A percentile compares a stretch with the other conserved stretches of the same genome.
Conservation (phyloP, 1,140 invertebrate species). For the Bombus difficillimus region DNA sequence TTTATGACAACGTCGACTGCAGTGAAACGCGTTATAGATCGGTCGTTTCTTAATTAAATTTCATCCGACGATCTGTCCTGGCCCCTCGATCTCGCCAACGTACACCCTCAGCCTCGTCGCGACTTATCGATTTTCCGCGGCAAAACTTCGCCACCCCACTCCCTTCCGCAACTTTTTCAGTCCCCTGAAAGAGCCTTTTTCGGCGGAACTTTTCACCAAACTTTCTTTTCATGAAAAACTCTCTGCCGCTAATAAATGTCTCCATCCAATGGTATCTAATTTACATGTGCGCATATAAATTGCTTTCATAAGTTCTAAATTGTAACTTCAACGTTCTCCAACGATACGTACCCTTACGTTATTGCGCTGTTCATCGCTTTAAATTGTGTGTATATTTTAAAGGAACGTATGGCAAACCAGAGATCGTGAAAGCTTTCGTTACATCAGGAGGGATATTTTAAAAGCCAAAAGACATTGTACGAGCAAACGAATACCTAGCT, state of each 20-base stretch:
- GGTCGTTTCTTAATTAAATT: conserved; percentile 38
- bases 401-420: too few species aligned
- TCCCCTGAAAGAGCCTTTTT: neutral
- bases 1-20: neutral
- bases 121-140: conserved; percentile 17
- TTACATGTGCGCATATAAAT: conserved; percentile 22
- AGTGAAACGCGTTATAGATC: conserved; percentile 11
- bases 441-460: too few species aligned
- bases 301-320: neutral
- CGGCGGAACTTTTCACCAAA: neutral
- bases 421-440: too few species aligned
- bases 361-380: too few species aligned
- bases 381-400: too few species aligned
- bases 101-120: neutral
- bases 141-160: neutral
- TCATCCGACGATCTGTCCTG: neutral
- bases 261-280: conserved; percentile 16
- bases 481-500: too few species aligned
- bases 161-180: neutral
- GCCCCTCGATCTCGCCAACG: neutral
- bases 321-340: too few species aligned
- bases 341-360: too few species aligned
- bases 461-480: too few species aligned
- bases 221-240: neutral
- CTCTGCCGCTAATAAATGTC: neutral